Percentiles rank a stretch among this genome's conserved stretches.
phyloP scores from a whole-genome alignment of 64 coral and sea anemone genomes.

The Cladopsammia gracilis region DNA sequence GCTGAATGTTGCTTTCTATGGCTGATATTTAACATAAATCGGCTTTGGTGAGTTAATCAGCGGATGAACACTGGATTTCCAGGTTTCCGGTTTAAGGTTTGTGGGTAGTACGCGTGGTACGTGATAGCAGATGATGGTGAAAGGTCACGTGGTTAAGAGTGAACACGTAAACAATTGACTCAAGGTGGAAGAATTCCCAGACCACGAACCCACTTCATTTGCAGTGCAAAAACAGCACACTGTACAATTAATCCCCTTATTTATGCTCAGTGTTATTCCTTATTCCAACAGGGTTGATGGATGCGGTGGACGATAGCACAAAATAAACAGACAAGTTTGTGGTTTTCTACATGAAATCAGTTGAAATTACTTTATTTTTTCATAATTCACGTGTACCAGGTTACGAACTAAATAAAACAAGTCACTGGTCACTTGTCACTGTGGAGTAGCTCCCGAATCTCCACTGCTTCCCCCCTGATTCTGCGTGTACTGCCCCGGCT shows the following conservation, averaged over 20 bases:
- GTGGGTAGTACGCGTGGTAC: neutral
- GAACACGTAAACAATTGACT: neutral
- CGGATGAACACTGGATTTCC: neutral
- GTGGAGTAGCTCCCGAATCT: neutral
- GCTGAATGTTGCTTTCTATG: neutral
- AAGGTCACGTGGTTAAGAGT: conserved; percentile 12
- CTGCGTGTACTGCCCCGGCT: neutral
- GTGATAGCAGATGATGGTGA: conserved; percentile 11
- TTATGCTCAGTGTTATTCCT: neutral
- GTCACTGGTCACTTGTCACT: neutral
- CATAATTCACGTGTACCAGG: neutral
- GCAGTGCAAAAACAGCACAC: neutral
- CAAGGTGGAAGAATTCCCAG: no score
- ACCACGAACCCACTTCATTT: no score
- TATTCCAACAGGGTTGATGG: neutral
- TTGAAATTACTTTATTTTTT: neutral
- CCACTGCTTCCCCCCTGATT: neutral
- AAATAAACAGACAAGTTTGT: neutral
- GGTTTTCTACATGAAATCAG: neutral
- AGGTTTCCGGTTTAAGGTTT: conserved; percentile 1
- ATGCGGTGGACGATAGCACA: neutral
- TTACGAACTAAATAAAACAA: no score
- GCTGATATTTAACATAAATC: neutral
- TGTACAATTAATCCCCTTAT: neutral
- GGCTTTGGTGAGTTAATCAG: neutral